A percentile compares a stretch with the other conserved stretches of the same genome.
Conservation (phyloP, 2,797 vertebrate genomes). For the Poeciliopsis gracilis region DNA sequence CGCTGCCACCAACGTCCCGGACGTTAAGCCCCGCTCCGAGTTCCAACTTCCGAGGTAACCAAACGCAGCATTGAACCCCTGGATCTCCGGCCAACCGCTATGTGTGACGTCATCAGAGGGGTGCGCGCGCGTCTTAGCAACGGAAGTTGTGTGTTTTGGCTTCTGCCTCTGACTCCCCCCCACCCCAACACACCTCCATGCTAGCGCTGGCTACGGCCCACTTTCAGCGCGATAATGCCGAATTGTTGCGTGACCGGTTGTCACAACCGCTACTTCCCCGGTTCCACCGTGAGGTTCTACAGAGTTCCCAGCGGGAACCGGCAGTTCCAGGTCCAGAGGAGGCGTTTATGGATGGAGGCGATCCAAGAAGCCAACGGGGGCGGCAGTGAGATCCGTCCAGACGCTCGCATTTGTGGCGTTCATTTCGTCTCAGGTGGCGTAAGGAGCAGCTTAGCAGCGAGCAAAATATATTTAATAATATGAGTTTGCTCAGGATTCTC, state of each 20-base stretch:
- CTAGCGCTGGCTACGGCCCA: rapidly evolving
- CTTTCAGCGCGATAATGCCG: slow-evolving; percentile 29
- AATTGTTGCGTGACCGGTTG: slow-evolving; percentile 57
- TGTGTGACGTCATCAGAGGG: not conserved
- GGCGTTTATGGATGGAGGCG: slow-evolving; percentile 48
- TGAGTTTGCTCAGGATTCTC: not conserved
- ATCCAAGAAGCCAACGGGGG: slow-evolving; percentile 36
- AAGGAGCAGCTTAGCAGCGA: not conserved
- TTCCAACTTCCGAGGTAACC: too few relatives aligned
- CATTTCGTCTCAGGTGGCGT: slow-evolving; percentile 63
- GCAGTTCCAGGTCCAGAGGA: slow-evolving; percentile 33
- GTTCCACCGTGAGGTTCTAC: slow-evolving; percentile 28
- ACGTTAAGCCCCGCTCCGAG: too few relatives aligned
- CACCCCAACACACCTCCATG: not conserved
- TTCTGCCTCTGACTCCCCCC: slow-evolving; percentile 20
- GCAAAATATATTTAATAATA: not conserved
- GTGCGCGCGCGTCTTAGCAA: slow-evolving; percentile 39
- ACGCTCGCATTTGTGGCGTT: slow-evolving; percentile 54
- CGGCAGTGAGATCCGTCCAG: not conserved
- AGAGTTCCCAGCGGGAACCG: slow-evolving; percentile 31
- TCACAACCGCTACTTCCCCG: not conserved
- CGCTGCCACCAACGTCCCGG: too few relatives aligned
- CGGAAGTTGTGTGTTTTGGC: slow-evolving; percentile 47
- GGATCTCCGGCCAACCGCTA: not conserved
- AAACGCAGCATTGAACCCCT: too few relatives aligned